phyloP scores from a whole-genome alignment of 2,888 invertebrate species.

The Ischnura elegans region DNA sequence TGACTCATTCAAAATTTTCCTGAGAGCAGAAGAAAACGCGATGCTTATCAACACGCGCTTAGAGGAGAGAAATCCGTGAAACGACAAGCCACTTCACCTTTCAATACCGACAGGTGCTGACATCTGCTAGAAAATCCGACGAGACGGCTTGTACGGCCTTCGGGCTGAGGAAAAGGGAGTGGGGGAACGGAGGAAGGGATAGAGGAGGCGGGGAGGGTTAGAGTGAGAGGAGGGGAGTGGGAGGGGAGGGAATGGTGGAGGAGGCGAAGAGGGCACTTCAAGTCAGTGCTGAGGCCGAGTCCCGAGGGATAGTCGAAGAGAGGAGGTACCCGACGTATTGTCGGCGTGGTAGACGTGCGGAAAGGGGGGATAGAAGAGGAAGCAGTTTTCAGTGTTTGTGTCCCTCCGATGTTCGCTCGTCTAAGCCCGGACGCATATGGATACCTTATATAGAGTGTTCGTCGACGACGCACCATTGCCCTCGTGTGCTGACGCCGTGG shows the following conservation, averaged over 20 bases:
- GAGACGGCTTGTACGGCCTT: conserved; percentile 27
- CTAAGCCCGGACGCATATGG: conserved; percentile 60
- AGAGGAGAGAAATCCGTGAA: conserved; percentile 50
- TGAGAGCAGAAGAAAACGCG: conserved; percentile 50
- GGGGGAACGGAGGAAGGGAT: neutral
- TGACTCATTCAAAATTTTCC: conserved; percentile 66
- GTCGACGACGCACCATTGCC: conserved; percentile 60
- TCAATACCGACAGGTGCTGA: conserved; percentile 62
- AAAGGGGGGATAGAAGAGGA: conserved; percentile 2
- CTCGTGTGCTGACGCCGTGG: conserved; percentile 30
- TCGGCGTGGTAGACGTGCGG: conserved; percentile 40
- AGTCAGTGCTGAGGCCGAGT: conserved; percentile 34
- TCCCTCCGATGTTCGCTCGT: conserved; percentile 57
- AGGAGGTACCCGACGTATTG: neutral
- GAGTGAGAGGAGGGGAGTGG: neutral
- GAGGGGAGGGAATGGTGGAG: conserved; percentile 30
- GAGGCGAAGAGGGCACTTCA: conserved; percentile 42
- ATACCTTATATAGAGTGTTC: conserved; percentile 65
- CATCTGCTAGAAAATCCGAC: conserved; percentile 67
- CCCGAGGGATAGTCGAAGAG: neutral
- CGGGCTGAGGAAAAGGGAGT: neutral
- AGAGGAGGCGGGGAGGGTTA: neutral
- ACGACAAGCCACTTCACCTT: conserved; percentile 58
- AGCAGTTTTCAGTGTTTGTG: neutral
- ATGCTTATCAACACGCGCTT: conserved; percentile 37